phyloP scores from a whole-genome alignment of 2,888 invertebrate genomes.

The Linnaemya vulpina region DNA sequence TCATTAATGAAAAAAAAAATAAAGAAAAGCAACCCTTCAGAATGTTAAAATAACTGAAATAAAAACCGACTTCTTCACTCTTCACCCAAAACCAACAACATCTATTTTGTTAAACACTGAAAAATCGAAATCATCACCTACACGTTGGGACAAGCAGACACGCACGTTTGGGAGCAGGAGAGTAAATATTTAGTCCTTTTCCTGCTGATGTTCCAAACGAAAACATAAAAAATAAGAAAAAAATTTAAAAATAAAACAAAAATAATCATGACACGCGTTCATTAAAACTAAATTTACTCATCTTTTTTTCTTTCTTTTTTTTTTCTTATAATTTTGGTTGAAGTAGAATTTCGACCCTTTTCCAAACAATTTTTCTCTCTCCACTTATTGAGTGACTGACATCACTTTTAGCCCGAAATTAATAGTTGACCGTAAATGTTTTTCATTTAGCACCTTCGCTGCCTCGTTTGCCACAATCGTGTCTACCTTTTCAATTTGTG shows the following conservation, averaged over 20 bases:
- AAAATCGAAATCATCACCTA: constrained; percentile 56
- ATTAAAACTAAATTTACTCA: constrained; percentile 25
- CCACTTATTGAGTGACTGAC: constrained; percentile 49
- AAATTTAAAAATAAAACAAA: neutral
- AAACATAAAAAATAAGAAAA: too few relatives aligned
- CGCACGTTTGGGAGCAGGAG: neutral
- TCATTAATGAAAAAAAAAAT: constrained; percentile 39
- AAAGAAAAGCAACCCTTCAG: too few relatives aligned
- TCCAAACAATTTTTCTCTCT: constrained; percentile 3
- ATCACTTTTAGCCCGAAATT: constrained; percentile 42
- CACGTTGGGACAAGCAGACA: constrained; percentile 1
- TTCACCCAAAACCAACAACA: constrained; percentile 25
- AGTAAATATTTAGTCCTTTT: constrained; percentile 49
- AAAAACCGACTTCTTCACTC: constrained; percentile 34
- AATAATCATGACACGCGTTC: constrained; percentile 46
- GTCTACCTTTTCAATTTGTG: neutral
- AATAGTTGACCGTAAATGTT: constrained; percentile 59
- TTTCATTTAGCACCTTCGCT: constrained; percentile 66
- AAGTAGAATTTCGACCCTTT: constrained; percentile 49
- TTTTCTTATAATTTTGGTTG: too few relatives aligned
- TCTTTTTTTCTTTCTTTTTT: constrained; percentile 42
- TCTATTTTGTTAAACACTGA: neutral
- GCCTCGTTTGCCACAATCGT: neutral
- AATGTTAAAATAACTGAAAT: constrained; percentile 2
- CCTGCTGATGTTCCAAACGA: neutral